phyloP scores from a whole-genome alignment of 2,797 vertebrate species.

The Numenius phaeopus region DNA sequence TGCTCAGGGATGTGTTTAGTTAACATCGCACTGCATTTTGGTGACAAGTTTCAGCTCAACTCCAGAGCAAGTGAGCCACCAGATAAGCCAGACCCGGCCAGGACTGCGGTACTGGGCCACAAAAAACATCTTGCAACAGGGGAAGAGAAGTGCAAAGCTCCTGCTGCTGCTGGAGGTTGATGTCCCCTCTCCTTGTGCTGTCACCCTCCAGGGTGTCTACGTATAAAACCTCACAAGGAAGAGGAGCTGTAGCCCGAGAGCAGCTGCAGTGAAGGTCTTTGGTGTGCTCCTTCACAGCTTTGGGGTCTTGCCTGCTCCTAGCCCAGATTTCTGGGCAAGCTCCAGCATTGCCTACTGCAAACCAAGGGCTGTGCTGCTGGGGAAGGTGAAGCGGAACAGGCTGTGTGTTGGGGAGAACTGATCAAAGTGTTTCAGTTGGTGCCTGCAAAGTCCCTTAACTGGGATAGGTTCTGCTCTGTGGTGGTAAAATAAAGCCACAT shows the following conservation, averaged over 20 bases:
- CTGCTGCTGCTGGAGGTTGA: background rate
- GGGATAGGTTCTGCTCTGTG: fast-evolving
- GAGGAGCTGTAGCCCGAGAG: background rate
- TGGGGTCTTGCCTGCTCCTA: background rate
- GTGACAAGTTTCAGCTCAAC: background rate
- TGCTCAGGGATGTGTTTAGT: background rate
- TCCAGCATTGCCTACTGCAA: background rate
- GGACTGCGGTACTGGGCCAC: background rate
- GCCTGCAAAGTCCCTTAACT: background rate
- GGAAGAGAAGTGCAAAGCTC: background rate
- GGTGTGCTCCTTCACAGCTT: background rate
- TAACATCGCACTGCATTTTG: background rate
- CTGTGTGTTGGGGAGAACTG: fast-evolving
- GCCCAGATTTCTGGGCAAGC: background rate
- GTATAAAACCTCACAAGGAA: background rate
- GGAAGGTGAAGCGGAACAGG: background rate
- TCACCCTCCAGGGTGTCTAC: background rate
- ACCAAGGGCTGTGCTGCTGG: background rate
- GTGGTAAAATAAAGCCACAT: background rate
- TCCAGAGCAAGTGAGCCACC: background rate
- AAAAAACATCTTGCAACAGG: background rate
- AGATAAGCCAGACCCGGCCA: background rate
- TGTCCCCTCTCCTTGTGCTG: background rate
- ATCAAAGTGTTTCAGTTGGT: background rate
- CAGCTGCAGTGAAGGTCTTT: background rate